These are phyloP conservation scores for Drosophila sturtevanti DNA, from an alignment of 1,140 invertebrate genomes.

Conservation along the genomic window DNA sequence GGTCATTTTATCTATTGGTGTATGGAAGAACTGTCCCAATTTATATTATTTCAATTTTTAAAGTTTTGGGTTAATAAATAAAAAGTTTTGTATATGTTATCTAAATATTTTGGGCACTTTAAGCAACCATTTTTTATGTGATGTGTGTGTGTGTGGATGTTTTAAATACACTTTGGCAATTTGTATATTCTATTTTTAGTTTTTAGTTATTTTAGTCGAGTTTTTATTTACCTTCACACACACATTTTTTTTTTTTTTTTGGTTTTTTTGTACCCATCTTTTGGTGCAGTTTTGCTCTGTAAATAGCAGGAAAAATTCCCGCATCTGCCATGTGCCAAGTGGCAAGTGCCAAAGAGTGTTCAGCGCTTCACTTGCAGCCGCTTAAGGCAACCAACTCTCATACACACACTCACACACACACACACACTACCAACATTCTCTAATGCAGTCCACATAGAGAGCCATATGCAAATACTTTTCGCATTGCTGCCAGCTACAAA, in stretches of 20 bases:
- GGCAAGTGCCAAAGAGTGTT: conserved; percentile 37
- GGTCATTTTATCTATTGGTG: too few relatives aligned
- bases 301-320: conserved; percentile 42
- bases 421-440: conserved; percentile 27
- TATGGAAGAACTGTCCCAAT: too few relatives aligned
- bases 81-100: too few relatives aligned
- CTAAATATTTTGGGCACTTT: too few relatives aligned
- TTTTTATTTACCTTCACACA: conserved; percentile 50
- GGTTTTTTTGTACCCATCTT: conserved; percentile 47
- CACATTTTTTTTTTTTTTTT: neutral
- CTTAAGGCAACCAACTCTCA: conserved; percentile 44
- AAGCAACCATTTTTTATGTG: neutral
- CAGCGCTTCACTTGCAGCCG: conserved; percentile 45
- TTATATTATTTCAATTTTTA: too few relatives aligned
- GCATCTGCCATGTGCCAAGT: conserved; percentile 56
- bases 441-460: conserved; percentile 49
- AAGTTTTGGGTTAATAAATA: too few relatives aligned
- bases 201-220: conserved; percentile 23
- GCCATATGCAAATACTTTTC: conserved; percentile 74
- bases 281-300: conserved; percentile 37
- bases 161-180: conserved; percentile 10
- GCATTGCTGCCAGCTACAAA: conserved; percentile 28
- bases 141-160: neutral
- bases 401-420: neutral
- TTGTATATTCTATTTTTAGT: conserved; percentile 11